phyloP scores from a whole-genome alignment of 2,888 invertebrate genomes.

The Pheosia tremula region DNA sequence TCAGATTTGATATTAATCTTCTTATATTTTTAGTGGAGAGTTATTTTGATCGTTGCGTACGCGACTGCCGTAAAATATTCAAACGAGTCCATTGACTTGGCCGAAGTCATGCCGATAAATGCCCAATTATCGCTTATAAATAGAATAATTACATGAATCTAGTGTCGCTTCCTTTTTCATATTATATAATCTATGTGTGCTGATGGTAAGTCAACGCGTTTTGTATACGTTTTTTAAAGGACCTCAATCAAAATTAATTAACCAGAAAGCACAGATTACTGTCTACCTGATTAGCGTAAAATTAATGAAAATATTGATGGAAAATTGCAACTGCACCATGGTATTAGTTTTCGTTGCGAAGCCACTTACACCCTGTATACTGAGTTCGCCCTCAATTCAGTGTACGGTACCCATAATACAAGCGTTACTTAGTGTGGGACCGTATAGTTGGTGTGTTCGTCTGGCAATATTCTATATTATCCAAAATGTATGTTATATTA shows the following conservation, averaged over 20 bases:
- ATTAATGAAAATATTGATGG: no score
- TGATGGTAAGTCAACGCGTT: background rate
- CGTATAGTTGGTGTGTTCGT: no score
- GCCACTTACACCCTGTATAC: no score
- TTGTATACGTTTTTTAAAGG: background rate
- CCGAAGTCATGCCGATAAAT: conserved; percentile 36
- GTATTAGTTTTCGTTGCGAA: no score
- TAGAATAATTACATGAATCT: conserved; percentile 32
- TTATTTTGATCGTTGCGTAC: conserved; percentile 6
- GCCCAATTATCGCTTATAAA: conserved; percentile 44
- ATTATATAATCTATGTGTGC: background rate
- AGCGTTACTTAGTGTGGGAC: no score
- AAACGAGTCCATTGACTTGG: conserved; percentile 44
- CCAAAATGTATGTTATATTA: no score
- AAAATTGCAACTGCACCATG: no score
- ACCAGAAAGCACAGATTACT: background rate
- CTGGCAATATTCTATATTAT: no score
- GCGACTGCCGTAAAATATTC: conserved; percentile 33
- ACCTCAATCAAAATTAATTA: background rate
- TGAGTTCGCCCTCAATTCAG: no score
- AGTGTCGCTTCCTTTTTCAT: conserved; percentile 8
- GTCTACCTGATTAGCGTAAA: no score
- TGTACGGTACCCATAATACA: no score
- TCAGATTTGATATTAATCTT: conserved; percentile 13
- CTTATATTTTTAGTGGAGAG: conserved; percentile 8